Base-by-base conservation (phyloP, 1,140 invertebrate genomes). In the Zophobas morio region DNA sequence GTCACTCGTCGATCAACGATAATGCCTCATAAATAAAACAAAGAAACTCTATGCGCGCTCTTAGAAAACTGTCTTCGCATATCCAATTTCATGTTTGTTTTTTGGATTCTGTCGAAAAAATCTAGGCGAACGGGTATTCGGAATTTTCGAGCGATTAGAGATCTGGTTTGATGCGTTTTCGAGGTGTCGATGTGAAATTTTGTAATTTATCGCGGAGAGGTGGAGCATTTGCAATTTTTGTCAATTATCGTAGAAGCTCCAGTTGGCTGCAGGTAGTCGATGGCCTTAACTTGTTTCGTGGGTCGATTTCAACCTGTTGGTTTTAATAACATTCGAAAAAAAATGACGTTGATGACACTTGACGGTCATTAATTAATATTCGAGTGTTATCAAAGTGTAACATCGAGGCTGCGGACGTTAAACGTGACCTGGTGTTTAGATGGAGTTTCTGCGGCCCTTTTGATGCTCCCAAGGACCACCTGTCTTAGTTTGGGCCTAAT, bases 301-400 rank as follows among this genome's bases (percentile, higher is more conserved):
- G 20, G 20, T 20, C 20, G 20, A 20, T 20, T 20, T 20, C 20
- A 20, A 20, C 20, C 20, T 20, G 20, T 20, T 20, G 20, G 20
- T 20, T 20, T 20, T 20, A 20, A 20, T 20, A 20, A 20, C 20
- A 20, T 20, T 20, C 20, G 20, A 51, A 51, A 51, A 51, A 51
- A 51, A 51, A n/a, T 20, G 60, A 66, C 60, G 42, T 3, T 66
- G 60, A 66, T 66, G 60, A 40, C 60, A 66, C 60, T 66, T 66
- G 39, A 66, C 20, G 39, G 39, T 32, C 37, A 66, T 66, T 66
- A 66, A 66, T 66, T 66, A 66, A 66, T 40, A 66, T 66, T 40
- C 60, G 2, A 36, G 6, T 33, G 60, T 37, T 66, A 66, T 66
- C 60, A 66, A 66, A 66, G 60, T 66, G 39, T 66, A 42, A 40